Conservation (phyloP, 2,113 vertebrate species). For the Psephotus haematonotus region DNA sequence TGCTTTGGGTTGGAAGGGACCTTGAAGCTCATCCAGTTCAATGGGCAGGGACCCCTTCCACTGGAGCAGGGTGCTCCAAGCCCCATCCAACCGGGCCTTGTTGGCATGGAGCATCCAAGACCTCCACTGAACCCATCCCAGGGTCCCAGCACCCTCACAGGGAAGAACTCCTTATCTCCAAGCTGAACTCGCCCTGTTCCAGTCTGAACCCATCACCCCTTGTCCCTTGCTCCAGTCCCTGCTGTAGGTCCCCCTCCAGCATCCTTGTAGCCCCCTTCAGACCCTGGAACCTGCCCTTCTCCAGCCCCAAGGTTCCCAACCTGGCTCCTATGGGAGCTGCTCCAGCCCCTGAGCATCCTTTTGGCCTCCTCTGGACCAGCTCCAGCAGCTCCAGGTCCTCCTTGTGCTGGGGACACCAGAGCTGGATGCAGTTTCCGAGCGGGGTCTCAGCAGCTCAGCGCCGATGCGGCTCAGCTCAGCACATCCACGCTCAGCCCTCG, state of each 20-base stretch:
- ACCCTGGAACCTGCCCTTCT: neutral
- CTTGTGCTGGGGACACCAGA: neutral
- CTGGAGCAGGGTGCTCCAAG: neutral
- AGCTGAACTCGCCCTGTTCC: neutral
- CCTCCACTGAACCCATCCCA: neutral
- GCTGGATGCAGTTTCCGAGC: neutral
- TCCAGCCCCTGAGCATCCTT: neutral
- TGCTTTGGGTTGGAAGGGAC: neutral
- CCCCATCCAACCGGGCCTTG: neutral
- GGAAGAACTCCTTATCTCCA: neutral
- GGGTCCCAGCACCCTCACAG: neutral
- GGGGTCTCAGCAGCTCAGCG: no score
- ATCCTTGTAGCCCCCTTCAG: neutral
- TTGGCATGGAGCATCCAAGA: neutral
- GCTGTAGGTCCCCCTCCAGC: neutral
- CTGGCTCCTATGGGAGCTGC: neutral
- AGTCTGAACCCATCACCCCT: neutral
- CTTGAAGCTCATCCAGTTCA: neutral
- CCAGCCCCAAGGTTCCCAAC: neutral
- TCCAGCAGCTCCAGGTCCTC: neutral
- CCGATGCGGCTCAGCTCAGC: neutral
- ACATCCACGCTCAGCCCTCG: rapidly evolving
- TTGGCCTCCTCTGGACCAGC: neutral
- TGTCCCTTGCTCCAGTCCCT: neutral
- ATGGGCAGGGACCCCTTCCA: neutral